Base-by-base conservation (phyloP, 2,797 vertebrate genomes). In the Anas bernieri region DNA sequence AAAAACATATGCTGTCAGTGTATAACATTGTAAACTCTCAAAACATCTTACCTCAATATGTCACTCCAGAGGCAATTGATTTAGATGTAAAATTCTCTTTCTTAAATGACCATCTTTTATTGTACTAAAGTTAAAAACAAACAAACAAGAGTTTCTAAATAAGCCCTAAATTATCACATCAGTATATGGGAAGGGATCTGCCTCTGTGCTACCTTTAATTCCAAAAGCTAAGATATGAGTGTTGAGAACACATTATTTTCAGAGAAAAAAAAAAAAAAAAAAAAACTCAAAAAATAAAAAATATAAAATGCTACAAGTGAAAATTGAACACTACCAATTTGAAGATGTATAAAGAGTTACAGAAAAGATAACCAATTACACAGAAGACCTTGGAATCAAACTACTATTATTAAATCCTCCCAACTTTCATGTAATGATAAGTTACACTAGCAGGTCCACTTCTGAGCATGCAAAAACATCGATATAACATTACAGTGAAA, bases 401-500 rank as follows among this genome's bases (percentile, higher is more conserved):
- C 76, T 68, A 54, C 54, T 92, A 70, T 79, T 94, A 94, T 78
- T 88, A 85, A 96, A 96, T 77, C 80, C 82, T 86, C 45, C 55
- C 67, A 12, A 46, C 90, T 92, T 96, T 90, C 72, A 64, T 84
- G 91, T 64, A 96, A 93, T 87, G 26, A 5, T 77, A 86, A 82
- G 25, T 77, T 95, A 83, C 86, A 52, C 87, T 85, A 83, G 95
- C 94, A 74, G 91, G 84, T 91, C 94, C 73, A 39, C 91, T 96
- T 95, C 92, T 89, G 86, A 92, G 81, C 84, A 86, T 28, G 83
- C 74, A 31, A 46, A 83, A 96, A 37, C 95, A 96, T 95, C 92
- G 37, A 95, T 96, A 78, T 75, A 85, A 79, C 85, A 82, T 62
- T 41, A 89, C 88, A 94, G 78, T 88, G 92, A 95, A 96, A 94